Conservation (phyloP, 2,113 vertebrate genomes). For the Zosterops lateralis region DNA sequence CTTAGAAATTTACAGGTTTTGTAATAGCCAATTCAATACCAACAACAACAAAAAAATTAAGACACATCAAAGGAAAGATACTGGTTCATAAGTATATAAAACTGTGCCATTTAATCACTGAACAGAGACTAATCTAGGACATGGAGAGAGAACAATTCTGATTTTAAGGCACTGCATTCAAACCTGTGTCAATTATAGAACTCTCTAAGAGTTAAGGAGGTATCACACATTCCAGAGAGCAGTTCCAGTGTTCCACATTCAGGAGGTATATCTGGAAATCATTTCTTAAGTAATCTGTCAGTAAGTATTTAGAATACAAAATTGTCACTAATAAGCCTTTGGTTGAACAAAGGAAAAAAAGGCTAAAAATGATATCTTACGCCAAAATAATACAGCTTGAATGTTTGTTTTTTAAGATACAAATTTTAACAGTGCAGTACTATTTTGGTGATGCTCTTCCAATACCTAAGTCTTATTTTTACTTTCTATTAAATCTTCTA, state of each 20-base stretch:
- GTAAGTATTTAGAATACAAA: neutral
- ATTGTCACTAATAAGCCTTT: neutral
- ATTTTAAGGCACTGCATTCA: neutral
- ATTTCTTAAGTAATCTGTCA: neutral
- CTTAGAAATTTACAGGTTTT: neutral
- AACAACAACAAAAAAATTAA: rapidly evolving
- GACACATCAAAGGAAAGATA: neutral
- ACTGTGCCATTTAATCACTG: neutral
- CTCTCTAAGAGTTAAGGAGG: neutral
- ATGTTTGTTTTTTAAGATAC: neutral
- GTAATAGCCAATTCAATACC: neutral
- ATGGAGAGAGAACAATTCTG: neutral
- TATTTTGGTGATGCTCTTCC: neutral
- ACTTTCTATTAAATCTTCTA: neutral
- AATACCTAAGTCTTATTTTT: neutral
- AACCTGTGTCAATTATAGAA: neutral
- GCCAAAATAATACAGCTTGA: neutral
- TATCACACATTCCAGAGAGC: neutral
- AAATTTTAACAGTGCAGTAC: neutral
- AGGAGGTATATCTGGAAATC: neutral
- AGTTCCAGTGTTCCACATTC: neutral
- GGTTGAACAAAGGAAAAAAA: neutral
- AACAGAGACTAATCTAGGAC: neutral
- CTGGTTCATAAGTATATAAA: neutral
- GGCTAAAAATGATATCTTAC: neutral